These are phyloP conservation scores for Uloborus plumipes DNA, from an alignment of 2,888 invertebrate genomes.

Conservation along the genomic window DNA sequence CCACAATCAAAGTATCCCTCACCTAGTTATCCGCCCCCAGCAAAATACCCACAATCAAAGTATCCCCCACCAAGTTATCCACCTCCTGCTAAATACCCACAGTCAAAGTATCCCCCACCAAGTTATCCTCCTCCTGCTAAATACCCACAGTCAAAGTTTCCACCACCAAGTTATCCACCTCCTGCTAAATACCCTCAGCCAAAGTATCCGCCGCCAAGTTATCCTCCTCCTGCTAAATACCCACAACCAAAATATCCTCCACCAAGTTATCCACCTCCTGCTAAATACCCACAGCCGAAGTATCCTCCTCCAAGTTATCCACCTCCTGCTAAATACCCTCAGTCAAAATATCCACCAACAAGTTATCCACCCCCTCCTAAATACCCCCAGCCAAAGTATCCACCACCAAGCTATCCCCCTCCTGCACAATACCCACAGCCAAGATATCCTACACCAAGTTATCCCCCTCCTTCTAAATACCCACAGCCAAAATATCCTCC, in stretches of 20 bases:
- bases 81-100: slow-evolving; percentile 4
- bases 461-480: slow-evolving; percentile 14
- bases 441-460: slow-evolving; percentile 38
- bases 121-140: slow-evolving; percentile 20
- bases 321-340: slow-evolving; percentile 8
- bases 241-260: slow-evolving; percentile 18
- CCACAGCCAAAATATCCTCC: slow-evolving; percentile 12
- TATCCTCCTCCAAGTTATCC: slow-evolving; percentile 33
- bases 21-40: slow-evolving; percentile 16
- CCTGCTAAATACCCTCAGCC: slow-evolving; percentile 34
- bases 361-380: slow-evolving; percentile 5
- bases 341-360: slow-evolving; percentile 47
- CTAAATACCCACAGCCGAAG: slow-evolving; percentile 35
- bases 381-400: slow-evolving; percentile 41
- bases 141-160: slow-evolving; percentile 27
- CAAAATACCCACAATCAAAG: slow-evolving; percentile 35
- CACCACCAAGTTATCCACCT: slow-evolving; percentile 20
- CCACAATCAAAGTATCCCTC: slow-evolving; percentile 19
- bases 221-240: slow-evolving; percentile 22
- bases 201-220: slow-evolving; percentile 48
- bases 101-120: slow-evolving; percentile 38
- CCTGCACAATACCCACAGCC: slow-evolving; percentile 8
- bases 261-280: slow-evolving; percentile 20
- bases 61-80: slow-evolving; percentile 32
- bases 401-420: slow-evolving; percentile 6